A percentile compares a stretch with the other conserved stretches of the same genome.
phyloP scores from a whole-genome alignment of 1,140 invertebrate genomes.

The Bathynomus jamesi region DNA sequence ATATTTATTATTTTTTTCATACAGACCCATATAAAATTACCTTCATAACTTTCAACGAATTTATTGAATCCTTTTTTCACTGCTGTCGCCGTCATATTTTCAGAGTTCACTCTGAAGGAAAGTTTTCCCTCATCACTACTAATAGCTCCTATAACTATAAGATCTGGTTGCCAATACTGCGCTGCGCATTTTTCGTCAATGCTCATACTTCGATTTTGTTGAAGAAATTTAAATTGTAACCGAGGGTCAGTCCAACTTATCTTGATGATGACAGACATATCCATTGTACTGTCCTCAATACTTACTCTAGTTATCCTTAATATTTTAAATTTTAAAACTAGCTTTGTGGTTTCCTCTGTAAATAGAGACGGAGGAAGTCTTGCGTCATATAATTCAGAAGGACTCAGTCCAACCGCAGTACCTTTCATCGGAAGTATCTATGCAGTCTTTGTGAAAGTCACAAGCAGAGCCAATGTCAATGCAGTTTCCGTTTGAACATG shows the following conservation, averaged over 20 bases:
- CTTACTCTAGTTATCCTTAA: not conserved
- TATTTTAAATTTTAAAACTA: not conserved
- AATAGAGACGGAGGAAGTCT: not conserved
- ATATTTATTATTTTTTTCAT: no score
- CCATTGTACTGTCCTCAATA: not conserved
- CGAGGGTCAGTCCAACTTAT: not conserved
- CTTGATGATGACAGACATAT: not conserved
- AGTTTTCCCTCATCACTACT: not conserved
- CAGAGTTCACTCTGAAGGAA: not conserved
- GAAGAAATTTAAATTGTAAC: not conserved
- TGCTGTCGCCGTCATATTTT: not conserved
- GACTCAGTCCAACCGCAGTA: not conserved
- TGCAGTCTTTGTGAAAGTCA: not conserved
- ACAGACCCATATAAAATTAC: no score
- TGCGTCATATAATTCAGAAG: not conserved
- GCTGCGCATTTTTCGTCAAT: not conserved
- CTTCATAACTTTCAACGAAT: not conserved
- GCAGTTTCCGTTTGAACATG: not conserved
- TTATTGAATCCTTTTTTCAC: not conserved
- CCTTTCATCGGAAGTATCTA: not conserved
- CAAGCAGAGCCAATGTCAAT: not conserved
- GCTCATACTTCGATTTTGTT: not conserved
- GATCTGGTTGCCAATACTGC: not conserved
- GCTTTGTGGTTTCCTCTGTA: not conserved
- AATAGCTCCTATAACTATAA: not conserved